Base-by-base conservation (phyloP, 1,140 invertebrate genomes). In the Drosophila bipectinata region DNA sequence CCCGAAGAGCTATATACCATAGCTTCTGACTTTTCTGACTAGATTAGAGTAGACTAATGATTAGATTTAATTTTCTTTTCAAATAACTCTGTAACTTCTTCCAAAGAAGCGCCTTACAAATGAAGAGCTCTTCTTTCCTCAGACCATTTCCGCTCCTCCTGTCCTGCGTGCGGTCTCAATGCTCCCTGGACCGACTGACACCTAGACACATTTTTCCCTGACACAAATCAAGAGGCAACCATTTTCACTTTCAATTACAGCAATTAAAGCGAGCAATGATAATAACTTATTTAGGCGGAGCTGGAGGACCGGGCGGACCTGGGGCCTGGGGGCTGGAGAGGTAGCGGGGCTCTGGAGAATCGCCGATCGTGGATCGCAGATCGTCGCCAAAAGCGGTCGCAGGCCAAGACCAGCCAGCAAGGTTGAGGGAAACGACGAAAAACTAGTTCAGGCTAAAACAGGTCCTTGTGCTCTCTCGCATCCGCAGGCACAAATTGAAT, bases 161-260 rank as follows among this genome's bases (percentile, higher is more conserved):
- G 18, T 30, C 37, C 37, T 26, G 53, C 55, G 62, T 57, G 45
- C 52, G 55, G 63, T 58, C 56, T 45, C 53, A 8, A 10, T 15
- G 32, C 41, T 69, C 56, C 62, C 59, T 45, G 72, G 72, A 48
- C 55, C 67, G 59, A 57, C 72, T 87, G 83, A 87, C 83, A 87
- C 83, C 83, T 88, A 88, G 83, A 87, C 83, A 88, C 83, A 87
- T 87, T 87, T 88, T 83, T 87, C 83, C 61, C 48, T 88, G 74
- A 79, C 84, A 79, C 79, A 88, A 88, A 88, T 88, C 83, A 87
- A 88, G 83, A 88, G 79, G 72, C 76, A 88, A 88, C 83, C 79
- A 88, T 88, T 88, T 88, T 88, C 83, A 88, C 83, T 88, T 88
- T 88, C 83, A 88, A 88, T 88, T 88, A 89, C 84, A 88, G 83